Evolutionary conservation across 2,888 invertebrate species (phyloP).

Genomic region (Ophion costatus): DNA sequence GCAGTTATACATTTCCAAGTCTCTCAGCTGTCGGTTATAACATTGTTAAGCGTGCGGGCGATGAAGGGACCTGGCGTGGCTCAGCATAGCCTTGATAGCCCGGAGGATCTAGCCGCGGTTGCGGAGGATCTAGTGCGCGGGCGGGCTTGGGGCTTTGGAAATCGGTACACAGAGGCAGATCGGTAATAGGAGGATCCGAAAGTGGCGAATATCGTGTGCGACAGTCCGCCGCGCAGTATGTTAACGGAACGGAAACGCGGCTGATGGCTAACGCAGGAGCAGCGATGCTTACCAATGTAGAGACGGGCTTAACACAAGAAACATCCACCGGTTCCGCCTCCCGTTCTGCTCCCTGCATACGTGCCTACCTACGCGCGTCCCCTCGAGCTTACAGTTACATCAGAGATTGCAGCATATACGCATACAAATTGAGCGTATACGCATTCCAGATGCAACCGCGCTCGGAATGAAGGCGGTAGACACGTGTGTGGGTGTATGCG

Average conservation of each 20-base stretch:
- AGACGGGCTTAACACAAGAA: constrained; percentile 41
- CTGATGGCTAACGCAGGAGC: constrained; percentile 22
- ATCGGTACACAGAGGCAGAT: no score
- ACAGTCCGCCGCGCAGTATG: constrained; percentile 1
- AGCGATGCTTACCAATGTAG: constrained; percentile 15
- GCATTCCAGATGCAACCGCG: constrained; percentile 31
- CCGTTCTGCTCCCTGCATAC: not conserved
- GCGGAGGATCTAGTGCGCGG: not conserved
- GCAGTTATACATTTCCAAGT: not conserved
- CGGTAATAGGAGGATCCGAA: constrained; percentile 22
- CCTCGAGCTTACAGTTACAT: not conserved
- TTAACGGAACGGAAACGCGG: not conserved
- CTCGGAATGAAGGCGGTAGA: not conserved
- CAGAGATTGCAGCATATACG: not conserved
- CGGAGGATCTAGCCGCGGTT: not conserved
- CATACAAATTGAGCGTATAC: not conserved
- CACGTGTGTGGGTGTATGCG: not conserved
- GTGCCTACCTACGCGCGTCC: not conserved
- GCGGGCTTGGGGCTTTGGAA: no score
- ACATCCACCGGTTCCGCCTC: not conserved
- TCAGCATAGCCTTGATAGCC: not conserved
- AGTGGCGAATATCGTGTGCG: not conserved
- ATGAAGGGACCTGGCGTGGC: not conserved
- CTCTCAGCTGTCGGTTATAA: not conserved
- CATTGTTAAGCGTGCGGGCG: not conserved